Evolutionary conservation across 2,797 vertebrate species (phyloP).

Genomic region (Leucoraja ocellata): DNA sequence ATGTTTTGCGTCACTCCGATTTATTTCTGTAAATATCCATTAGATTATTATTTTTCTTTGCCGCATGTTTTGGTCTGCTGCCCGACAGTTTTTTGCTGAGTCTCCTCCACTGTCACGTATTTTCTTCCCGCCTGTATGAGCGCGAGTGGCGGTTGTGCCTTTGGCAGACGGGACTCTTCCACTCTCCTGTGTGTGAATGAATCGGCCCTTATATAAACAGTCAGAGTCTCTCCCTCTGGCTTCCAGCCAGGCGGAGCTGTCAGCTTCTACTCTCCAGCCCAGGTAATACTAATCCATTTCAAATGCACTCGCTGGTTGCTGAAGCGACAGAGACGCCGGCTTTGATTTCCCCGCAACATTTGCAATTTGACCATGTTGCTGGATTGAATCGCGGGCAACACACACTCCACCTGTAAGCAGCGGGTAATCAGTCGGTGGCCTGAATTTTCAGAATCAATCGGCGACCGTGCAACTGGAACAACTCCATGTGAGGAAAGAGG

Average conservation of each 20-base stretch:
- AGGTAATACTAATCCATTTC: slow-evolving; percentile 16
- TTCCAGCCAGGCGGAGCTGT: slow-evolving; percentile 35
- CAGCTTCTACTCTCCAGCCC: background rate
- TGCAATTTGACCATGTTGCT: background rate
- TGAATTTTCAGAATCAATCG: background rate
- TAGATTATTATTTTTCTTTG: background rate
- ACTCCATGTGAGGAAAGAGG: background rate
- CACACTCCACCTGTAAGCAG: background rate
- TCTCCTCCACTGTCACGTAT: slow-evolving; percentile 46
- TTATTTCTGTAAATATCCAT: background rate
- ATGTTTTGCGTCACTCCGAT: background rate
- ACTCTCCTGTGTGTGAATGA: slow-evolving; percentile 36
- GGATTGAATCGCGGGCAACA: slow-evolving; percentile 5
- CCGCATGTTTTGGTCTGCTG: background rate
- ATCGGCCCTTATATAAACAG: slow-evolving; percentile 28
- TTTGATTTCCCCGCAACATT: background rate
- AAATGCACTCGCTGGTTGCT: slow-evolving; percentile 15
- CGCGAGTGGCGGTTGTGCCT: slow-evolving; percentile 67
- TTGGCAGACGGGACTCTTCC: slow-evolving; percentile 38
- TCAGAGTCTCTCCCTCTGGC: slow-evolving; percentile 22
- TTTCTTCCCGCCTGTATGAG: slow-evolving; percentile 68
- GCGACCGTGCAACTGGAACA: background rate
- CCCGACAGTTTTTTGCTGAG: slow-evolving; percentile 1
- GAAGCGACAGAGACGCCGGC: slow-evolving; percentile 10
- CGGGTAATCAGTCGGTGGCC: background rate